These are phyloP conservation scores for Porites australiensis DNA, from an alignment of 64 coral and sea anemone genomes.

Conservation along the genomic window DNA sequence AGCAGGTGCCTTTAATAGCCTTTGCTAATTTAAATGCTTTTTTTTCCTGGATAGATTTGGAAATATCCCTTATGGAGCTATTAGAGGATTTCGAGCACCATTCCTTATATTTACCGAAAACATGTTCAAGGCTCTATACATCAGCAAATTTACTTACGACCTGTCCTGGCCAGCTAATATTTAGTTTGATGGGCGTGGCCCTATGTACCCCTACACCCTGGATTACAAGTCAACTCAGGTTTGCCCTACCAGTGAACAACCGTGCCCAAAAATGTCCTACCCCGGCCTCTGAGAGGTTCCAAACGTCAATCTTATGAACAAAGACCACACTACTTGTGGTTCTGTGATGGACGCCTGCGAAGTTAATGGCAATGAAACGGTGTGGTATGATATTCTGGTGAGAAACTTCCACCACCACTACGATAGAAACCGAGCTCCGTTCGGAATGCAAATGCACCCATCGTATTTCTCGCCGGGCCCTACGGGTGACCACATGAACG, in stretches of 20 bases:
- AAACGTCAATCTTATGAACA: constrained; percentile 78
- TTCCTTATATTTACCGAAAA: constrained; percentile 74
- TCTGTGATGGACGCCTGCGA: constrained; percentile 83
- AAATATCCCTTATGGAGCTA: neutral
- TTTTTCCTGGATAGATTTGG: constrained; percentile 35
- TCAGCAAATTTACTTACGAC: constrained; percentile 72
- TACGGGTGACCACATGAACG: constrained; percentile 70
- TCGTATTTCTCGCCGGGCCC: constrained; percentile 37
- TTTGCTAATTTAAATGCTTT: neutral
- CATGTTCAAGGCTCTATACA: constrained; percentile 58
- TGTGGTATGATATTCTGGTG: constrained; percentile 66
- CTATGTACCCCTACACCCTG: constrained; percentile 80
- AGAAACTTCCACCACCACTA: constrained; percentile 64
- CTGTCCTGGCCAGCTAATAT: constrained; percentile 70
- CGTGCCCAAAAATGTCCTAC: constrained; percentile 79
- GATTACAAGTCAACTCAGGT: constrained; percentile 68
- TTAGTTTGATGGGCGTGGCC: constrained; percentile 41
- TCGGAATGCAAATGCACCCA: constrained; percentile 82
- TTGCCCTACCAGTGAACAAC: constrained; percentile 32
- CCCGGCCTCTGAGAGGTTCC: constrained; percentile 82
- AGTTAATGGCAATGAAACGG: constrained; percentile 15
- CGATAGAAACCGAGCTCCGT: constrained; percentile 70
- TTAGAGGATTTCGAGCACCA: constrained; percentile 73
- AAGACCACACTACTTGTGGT: constrained; percentile 55
- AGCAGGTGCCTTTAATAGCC: too few relatives aligned